phyloP scores from a whole-genome alignment of 2,888 invertebrate genomes.

The Ethmia dodecea region DNA sequence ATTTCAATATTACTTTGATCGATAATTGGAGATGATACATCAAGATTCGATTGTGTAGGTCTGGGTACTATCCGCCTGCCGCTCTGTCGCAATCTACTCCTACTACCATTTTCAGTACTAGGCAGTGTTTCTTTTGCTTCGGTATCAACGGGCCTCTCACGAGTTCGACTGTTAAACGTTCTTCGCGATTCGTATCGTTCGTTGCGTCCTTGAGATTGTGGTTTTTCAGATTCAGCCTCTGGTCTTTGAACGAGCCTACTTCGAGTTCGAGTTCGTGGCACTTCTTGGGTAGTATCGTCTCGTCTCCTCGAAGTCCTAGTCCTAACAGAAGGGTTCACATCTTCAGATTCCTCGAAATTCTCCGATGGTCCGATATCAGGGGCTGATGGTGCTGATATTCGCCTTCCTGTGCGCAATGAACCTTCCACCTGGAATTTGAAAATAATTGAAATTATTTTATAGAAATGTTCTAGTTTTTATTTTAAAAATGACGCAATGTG shows the following conservation, averaged over 20 bases:
- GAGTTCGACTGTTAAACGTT: slow-evolving; percentile 49
- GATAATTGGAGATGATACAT: slow-evolving; percentile 32
- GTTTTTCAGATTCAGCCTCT: slow-evolving; percentile 29
- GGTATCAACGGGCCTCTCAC: slow-evolving; percentile 38
- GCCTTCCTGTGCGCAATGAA: slow-evolving; percentile 43
- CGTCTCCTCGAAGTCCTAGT: slow-evolving; percentile 46
- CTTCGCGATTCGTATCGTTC: slow-evolving; percentile 62
- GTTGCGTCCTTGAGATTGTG: slow-evolving; percentile 35
- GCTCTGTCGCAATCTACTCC: slow-evolving; percentile 39
- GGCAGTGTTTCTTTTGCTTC: slow-evolving; percentile 33
- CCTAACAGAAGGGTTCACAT: slow-evolving; percentile 40
- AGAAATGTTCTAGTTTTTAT: no score
- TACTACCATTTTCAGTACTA: slow-evolving; percentile 35
- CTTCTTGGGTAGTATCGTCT: slow-evolving; percentile 41
- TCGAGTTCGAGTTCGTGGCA: slow-evolving; percentile 41
- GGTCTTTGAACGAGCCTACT: slow-evolving; percentile 30
- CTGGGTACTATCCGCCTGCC: slow-evolving; percentile 25
- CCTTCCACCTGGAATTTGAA: slow-evolving; percentile 52
- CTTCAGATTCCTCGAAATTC: slow-evolving; percentile 17
- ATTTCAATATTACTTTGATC: slow-evolving; percentile 49
- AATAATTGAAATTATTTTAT: no score
- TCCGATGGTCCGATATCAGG: slow-evolving; percentile 25
- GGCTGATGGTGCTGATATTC: slow-evolving; percentile 36
- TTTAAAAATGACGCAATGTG: no score
- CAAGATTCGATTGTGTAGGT: slow-evolving; percentile 30